These are phyloP conservation scores for Trichomalopsis sarcophagae DNA, from an alignment of 1,140 invertebrate genomes.

Conservation along the genomic window DNA sequence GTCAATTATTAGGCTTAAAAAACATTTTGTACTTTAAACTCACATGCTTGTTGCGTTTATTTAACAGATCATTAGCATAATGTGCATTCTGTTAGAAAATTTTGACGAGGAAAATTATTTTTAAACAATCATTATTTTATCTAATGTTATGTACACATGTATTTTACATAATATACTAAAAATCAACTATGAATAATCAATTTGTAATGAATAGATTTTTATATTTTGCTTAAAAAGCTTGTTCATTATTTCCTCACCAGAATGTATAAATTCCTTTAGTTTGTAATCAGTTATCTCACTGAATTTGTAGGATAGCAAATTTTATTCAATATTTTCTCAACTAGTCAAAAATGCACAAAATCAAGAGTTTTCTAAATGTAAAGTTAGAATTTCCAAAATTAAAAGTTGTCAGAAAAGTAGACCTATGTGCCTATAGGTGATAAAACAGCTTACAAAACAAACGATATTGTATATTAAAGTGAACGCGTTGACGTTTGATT, in stretches of 20 bases:
- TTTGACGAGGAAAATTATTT: neutral
- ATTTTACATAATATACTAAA: conserved; percentile 33
- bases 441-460: conserved; percentile 17
- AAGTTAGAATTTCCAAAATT: conserved; percentile 1
- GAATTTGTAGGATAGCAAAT: neutral
- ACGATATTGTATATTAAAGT: conserved; percentile 20
- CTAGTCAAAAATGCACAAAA: conserved; percentile 13
- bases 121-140: conserved; percentile 21
- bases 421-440: conserved; percentile 29
- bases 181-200: conserved; percentile 21
- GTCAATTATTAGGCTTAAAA: conserved; percentile 35
- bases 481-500: conserved; percentile 27
- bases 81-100: conserved; percentile 9
- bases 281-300: neutral
- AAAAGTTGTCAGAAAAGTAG: conserved; percentile 14
- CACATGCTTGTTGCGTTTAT: conserved; percentile 18
- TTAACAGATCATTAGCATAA: conserved; percentile 7
- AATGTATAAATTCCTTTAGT: neutral
- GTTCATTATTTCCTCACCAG: conserved; percentile 11
- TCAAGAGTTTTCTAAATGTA: neutral
- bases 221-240: conserved; percentile 17
- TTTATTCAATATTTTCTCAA: neutral
- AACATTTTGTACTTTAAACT: conserved; percentile 40
- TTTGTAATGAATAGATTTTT: conserved; percentile 25
- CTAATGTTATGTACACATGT: conserved; percentile 19